A percentile compares a stretch with the other conserved stretches of the same genome.
phyloP scores from a whole-genome alignment of 2,113 vertebrate genomes.

The Pteropus alecto region DNA sequence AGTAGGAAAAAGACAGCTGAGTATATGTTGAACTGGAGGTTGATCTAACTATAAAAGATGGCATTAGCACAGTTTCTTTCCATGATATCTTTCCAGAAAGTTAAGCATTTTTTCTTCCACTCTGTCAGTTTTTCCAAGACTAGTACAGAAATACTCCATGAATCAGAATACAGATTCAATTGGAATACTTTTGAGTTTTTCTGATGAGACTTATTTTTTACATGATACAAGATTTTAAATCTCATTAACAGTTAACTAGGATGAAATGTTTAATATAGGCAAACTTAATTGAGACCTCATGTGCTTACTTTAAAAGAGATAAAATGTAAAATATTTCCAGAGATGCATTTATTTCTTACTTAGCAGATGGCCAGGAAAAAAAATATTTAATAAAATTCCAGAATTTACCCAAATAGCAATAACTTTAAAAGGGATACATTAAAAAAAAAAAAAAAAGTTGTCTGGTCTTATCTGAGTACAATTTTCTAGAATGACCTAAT shows the following conservation, averaged over 20 bases:
- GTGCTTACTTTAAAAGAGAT: neutral
- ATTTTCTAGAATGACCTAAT: constrained; percentile 34
- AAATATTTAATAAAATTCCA: constrained; percentile 1
- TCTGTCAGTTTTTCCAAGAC: constrained; percentile 58
- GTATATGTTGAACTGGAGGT: neutral
- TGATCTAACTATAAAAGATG: constrained; percentile 13
- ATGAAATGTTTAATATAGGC: constrained; percentile 22
- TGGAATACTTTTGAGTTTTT: constrained; percentile 42
- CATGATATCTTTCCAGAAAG: constrained; percentile 51
- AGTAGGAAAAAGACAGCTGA: neutral
- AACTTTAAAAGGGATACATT: constrained; percentile 26
- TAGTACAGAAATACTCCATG: constrained; percentile 24
- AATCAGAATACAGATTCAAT: constrained; percentile 28
- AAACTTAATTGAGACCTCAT: neutral
- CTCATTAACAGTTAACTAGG: neutral
- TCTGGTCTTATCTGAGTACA: constrained; percentile 2
- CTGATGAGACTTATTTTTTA: constrained; percentile 27
- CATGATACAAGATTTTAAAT: constrained; percentile 21
- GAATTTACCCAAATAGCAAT: constrained; percentile 21
- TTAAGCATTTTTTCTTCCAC: constrained; percentile 58
- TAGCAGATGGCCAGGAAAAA: constrained; percentile 34
- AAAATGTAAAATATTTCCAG: neutral
- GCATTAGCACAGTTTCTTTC: constrained; percentile 47
- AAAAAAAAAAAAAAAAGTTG: constrained; percentile 17
- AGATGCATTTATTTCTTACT: neutral